Conservation (phyloP, 2,113 vertebrate species). For the Callocephalon fimbriatum region DNA sequence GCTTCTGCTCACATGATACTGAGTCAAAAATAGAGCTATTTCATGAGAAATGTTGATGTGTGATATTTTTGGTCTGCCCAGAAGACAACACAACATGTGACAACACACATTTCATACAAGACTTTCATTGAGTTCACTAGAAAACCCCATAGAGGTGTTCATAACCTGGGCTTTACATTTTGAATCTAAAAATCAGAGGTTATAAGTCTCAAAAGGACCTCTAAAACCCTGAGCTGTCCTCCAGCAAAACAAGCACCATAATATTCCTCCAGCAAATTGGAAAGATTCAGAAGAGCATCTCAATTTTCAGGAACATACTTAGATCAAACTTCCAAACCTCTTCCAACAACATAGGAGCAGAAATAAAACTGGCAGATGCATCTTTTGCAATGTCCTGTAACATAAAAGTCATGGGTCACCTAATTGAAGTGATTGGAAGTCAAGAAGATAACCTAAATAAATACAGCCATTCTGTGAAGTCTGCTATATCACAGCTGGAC, state of each 20-base stretch:
- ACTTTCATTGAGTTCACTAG: neutral
- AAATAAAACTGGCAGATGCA: conserved; percentile 62
- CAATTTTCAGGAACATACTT: neutral
- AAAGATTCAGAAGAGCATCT: conserved; percentile 15
- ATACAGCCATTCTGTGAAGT: neutral
- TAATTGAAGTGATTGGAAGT: conserved; percentile 21
- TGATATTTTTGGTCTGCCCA: conserved; percentile 21
- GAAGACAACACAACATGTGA: conserved; percentile 31
- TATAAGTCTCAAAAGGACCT: conserved; percentile 22
- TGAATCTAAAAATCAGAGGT: conserved; percentile 8
- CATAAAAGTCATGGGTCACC: conserved; percentile 1
- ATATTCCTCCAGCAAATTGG: conserved; percentile 2
- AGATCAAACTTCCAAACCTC: conserved; percentile 39
- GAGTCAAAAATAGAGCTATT: conserved; percentile 50
- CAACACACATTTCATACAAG: neutral
- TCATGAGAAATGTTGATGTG: neutral
- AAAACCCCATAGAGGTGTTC: neutral
- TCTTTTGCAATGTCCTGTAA: neutral
- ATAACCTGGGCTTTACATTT: neutral
- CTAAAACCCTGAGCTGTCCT: neutral
- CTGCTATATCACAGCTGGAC: neutral
- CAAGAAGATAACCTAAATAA: conserved; percentile 22
- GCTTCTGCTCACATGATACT: neutral
- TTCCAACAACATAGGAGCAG: neutral
- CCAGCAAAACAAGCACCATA: neutral